These are phyloP conservation scores for Zosterops pallidus DNA, from an alignment of 2,113 vertebrate species.

Conservation along the genomic window DNA sequence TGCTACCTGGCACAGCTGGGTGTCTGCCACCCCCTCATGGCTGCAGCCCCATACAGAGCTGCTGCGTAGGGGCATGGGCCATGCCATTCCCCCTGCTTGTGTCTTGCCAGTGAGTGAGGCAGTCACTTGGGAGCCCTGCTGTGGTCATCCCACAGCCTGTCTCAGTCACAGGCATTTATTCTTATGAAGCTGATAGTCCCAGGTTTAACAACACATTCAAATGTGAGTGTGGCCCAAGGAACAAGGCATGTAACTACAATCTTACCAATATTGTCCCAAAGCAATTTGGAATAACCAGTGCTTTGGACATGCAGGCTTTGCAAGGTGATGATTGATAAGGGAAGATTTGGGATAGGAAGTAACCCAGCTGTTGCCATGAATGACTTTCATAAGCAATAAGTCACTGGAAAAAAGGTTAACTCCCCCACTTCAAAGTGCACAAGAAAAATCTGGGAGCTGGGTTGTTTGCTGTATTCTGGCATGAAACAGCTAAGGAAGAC, in stretches of 20 bases:
- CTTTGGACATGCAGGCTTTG: not conserved
- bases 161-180: not conserved
- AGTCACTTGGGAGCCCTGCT: not conserved
- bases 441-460: not conserved
- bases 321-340: not conserved
- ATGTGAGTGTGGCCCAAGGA: not conserved
- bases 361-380: not conserved
- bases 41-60: not conserved
- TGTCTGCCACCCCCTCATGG: not conserved
- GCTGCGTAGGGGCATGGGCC: rapidly evolving
- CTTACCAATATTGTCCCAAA: not conserved
- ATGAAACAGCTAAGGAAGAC: not conserved
- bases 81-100: rapidly evolving
- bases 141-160: not conserved
- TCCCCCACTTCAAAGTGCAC: not conserved
- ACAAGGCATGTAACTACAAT: not conserved
- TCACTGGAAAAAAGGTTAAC: not conserved
- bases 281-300: not conserved
- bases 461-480: not conserved
- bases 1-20: not conserved
- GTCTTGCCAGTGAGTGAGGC: not conserved
- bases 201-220: not conserved
- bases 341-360: not conserved
- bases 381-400: not conserved
- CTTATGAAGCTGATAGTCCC: not conserved